A percentile compares a stretch with the other conserved stretches of the same genome.
Conservation (phyloP, 2,797 vertebrate species). For the Odontamblyopus rebecca region DNA sequence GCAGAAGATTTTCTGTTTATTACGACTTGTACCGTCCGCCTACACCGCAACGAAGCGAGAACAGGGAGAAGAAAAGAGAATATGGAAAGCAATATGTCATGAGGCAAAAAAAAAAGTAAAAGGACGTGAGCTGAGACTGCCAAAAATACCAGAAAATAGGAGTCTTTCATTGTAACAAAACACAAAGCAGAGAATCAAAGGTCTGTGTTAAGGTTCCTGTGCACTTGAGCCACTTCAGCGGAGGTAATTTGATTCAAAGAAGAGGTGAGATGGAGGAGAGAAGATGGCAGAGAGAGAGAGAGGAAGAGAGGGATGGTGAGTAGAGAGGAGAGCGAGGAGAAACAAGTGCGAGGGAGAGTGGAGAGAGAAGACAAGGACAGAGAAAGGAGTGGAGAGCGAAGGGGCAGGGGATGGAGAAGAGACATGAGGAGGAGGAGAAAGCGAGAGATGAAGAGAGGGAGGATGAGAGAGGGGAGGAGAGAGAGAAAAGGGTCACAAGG, state of each 20-base stretch:
- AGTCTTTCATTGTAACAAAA: neutral
- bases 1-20: slow-evolving; percentile 42
- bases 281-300: neutral
- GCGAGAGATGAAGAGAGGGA: too few species aligned
- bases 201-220: neutral
- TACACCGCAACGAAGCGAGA: slow-evolving; percentile 35
- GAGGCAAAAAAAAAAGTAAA: slow-evolving; percentile 10
- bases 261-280: neutral
- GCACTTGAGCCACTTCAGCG: slow-evolving; percentile 13
- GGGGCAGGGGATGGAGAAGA: neutral
- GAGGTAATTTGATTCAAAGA: slow-evolving; percentile 7
- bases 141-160: slow-evolving; percentile 2
- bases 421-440: neutral
- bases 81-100: slow-evolving; percentile 13
- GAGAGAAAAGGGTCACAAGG: neutral
- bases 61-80: slow-evolving; percentile 10
- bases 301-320: neutral
- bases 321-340: neutral
- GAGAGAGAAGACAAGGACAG: neutral
- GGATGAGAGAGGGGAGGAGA: too few species aligned
- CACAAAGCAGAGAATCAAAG: neutral
- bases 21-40: slow-evolving; percentile 45
- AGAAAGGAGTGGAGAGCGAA: neutral
- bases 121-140: neutral
- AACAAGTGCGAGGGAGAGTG: neutral